Conservation (phyloP, 2,113 vertebrate species). For the Salvelinus alpinus region DNA sequence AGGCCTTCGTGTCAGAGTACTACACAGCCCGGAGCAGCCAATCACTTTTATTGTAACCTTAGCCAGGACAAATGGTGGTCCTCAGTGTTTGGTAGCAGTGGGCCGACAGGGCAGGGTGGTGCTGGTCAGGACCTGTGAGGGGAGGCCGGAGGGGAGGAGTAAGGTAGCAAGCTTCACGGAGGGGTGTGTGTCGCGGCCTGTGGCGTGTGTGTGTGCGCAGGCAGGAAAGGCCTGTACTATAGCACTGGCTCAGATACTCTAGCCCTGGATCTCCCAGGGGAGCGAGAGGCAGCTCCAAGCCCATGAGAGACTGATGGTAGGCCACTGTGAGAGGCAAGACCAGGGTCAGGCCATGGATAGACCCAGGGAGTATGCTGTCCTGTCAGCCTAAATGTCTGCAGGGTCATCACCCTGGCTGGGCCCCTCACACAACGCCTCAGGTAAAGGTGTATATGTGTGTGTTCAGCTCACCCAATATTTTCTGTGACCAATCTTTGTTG, state of each 20-base stretch:
- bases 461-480: slow-evolving; percentile 45
- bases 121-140: slow-evolving; percentile 72
- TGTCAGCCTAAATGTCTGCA: slow-evolving; percentile 79
- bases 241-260: slow-evolving; percentile 84
- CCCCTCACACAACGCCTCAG: slow-evolving; percentile 34
- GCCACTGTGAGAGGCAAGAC: neutral
- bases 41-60: slow-evolving; percentile 81
- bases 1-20: slow-evolving; percentile 62
- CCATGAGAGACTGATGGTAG: neutral
- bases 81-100: slow-evolving; percentile 80
- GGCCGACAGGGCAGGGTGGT: slow-evolving; percentile 82
- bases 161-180: slow-evolving; percentile 75
- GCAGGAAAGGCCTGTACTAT: slow-evolving; percentile 78
- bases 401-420: slow-evolving; percentile 73
- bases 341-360: neutral
- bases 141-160: slow-evolving; percentile 53
- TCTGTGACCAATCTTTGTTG: no score
- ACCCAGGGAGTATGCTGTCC: slow-evolving; percentile 55
- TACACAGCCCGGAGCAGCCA: slow-evolving; percentile 87
- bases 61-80: slow-evolving; percentile 34
- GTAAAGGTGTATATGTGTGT: neutral
- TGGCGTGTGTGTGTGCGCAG: slow-evolving; percentile 72
- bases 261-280: slow-evolving; percentile 66
- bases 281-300: slow-evolving; percentile 12
- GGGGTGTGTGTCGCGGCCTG: slow-evolving; percentile 76